A percentile compares a stretch with the other conserved stretches of the same genome.
phyloP scores from a whole-genome alignment of 2,113 vertebrate genomes.

The Oryzias melastigma region DNA sequence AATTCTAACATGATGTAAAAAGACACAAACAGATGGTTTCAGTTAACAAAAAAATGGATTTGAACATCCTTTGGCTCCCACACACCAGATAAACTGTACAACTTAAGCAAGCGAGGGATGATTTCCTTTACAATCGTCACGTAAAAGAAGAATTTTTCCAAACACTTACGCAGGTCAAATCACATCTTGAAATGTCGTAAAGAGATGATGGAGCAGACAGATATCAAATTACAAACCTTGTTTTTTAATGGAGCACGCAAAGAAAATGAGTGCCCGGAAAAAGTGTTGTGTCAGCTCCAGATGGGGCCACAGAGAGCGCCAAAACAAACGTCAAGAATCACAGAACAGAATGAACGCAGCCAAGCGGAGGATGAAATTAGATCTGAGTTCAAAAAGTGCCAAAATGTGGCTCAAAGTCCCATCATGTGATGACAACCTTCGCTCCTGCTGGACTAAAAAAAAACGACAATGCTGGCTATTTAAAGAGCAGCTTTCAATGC shows the following conservation, averaged over 20 bases:
- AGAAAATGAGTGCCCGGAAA: conserved; percentile 33
- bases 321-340: conserved; percentile 37
- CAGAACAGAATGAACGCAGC: conserved; percentile 19
- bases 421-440: conserved; percentile 32
- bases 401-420: conserved; percentile 43
- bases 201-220: conserved; percentile 31
- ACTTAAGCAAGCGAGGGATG: conserved; percentile 29
- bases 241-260: conserved; percentile 27
- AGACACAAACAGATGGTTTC: neutral
- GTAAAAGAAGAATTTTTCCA: conserved; percentile 13
- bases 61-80: conserved; percentile 41
- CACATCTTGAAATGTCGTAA: conserved; percentile 14
- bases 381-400: conserved; percentile 45
- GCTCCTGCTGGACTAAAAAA: conserved; percentile 29
- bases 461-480: conserved; percentile 32
- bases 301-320: conserved; percentile 25
- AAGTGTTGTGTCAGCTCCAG: conserved; percentile 51
- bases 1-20: conserved; percentile 11
- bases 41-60: conserved; percentile 15
- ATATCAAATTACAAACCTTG: conserved; percentile 26
- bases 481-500: conserved; percentile 48
- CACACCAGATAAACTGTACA: conserved; percentile 20
- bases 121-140: conserved; percentile 24
- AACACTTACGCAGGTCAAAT: conserved; percentile 19
- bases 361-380: conserved; percentile 17